A percentile compares a stretch with the other conserved stretches of the same genome.
phyloP scores from a whole-genome alignment of 1,140 invertebrate genomes.

The Oppia nitens region DNA sequence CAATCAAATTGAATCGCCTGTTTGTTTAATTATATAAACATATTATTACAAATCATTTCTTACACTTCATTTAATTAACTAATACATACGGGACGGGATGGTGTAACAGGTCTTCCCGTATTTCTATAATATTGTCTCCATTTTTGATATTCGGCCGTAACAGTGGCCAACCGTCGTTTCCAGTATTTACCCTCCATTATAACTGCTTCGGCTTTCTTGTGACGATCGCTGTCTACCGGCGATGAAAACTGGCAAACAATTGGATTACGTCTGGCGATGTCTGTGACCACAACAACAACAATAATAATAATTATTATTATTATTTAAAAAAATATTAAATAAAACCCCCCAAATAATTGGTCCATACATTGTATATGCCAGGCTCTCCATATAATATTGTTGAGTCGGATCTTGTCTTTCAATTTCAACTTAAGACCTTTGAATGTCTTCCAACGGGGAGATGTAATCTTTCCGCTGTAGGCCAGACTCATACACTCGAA shows the following conservation, averaged over 20 bases:
- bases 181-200: constrained; percentile 97
- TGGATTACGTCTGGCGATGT: constrained; percentile 75
- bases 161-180: constrained; percentile 88
- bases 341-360: constrained; percentile 2
- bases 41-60: too few relatives aligned
- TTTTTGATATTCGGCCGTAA: constrained; percentile 98
- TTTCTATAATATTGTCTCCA: constrained; percentile 59
- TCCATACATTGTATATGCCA: constrained; percentile 98
- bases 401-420: constrained; percentile 96
- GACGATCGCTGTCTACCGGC: constrained; percentile 77
- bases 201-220: constrained; percentile 88
- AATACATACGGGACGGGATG: constrained; percentile 5
- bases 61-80: not conserved
- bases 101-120: not conserved
- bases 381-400: constrained; percentile 99
- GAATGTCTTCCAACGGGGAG: constrained; percentile 99
- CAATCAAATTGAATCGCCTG: constrained; percentile 1
- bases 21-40: not conserved
- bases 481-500: constrained; percentile 93
- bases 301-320: too few relatives aligned
- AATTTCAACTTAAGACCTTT: constrained; percentile 88
- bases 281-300: too few relatives aligned
- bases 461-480: constrained; percentile 94
- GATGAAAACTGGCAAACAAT: constrained; percentile 88
- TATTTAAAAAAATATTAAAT: too few relatives aligned